Evolutionary conservation across 2,888 invertebrate genomes (phyloP).

Genomic region (Eristalinus sepulchralis): DNA sequence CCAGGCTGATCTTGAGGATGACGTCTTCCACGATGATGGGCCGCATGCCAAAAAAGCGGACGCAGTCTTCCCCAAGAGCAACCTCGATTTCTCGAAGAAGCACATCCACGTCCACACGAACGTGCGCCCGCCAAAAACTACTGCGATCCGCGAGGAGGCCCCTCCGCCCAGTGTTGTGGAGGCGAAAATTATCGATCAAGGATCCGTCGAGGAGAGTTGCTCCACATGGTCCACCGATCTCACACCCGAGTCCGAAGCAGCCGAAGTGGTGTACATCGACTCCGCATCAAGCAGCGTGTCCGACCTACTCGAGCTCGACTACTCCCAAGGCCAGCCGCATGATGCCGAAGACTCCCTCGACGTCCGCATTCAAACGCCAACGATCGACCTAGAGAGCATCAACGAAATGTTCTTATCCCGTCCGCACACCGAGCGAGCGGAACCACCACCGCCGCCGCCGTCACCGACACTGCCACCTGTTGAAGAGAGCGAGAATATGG

Average conservation of each 20-base stretch:
- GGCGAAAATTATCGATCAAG: slow-evolving; percentile 83
- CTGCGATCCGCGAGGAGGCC: slow-evolving; percentile 77
- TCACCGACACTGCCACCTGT: slow-evolving; percentile 57
- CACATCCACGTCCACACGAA: slow-evolving; percentile 73
- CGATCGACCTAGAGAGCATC: slow-evolving; percentile 71
- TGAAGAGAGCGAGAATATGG: slow-evolving; percentile 40
- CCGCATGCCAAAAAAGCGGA: slow-evolving; percentile 77
- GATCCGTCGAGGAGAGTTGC: slow-evolving; percentile 83
- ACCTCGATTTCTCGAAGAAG: slow-evolving; percentile 78
- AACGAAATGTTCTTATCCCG: slow-evolving; percentile 52
- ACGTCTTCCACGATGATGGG: slow-evolving; percentile 80
- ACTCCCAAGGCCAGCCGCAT: slow-evolving; percentile 74
- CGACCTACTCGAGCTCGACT: slow-evolving; percentile 83
- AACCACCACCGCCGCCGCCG: slow-evolving; percentile 32
- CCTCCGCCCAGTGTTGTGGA: slow-evolving; percentile 83
- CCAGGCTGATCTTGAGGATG: slow-evolving; percentile 73
- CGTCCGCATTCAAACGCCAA: slow-evolving; percentile 73
- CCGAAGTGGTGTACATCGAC: slow-evolving; percentile 87
- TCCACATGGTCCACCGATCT: slow-evolving; percentile 82
- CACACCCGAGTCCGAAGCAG: slow-evolving; percentile 82
- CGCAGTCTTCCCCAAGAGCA: slow-evolving; percentile 80
- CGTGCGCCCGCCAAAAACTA: slow-evolving; percentile 73
- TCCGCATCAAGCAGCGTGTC: slow-evolving; percentile 86
- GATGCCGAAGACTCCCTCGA: slow-evolving; percentile 37
- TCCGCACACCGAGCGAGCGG: slow-evolving; percentile 33